Conservation (phyloP, 2,888 invertebrate species). For the Leptopilina syphax region DNA sequence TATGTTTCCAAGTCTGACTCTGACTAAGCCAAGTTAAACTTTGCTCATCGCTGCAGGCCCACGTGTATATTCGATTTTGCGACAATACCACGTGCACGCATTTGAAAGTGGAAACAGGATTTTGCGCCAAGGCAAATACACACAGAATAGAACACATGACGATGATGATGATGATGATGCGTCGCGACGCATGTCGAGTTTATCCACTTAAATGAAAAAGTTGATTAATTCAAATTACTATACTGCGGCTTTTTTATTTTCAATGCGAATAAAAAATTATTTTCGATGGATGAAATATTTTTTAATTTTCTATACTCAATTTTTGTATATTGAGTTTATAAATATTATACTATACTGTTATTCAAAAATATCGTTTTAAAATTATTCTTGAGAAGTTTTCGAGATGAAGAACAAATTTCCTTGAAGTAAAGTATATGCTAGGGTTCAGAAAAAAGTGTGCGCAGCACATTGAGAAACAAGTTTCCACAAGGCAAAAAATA, state of each 20-base stretch:
- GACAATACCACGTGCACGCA: slow-evolving; percentile 44
- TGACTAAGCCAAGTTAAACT: slow-evolving; percentile 35
- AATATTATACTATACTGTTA: too few relatives aligned
- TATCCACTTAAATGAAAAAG: background rate
- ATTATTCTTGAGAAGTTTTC: too few relatives aligned
- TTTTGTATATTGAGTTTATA: background rate
- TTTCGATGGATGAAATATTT: background rate
- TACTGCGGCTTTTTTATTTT: background rate
- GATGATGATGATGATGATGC: slow-evolving; percentile 32
- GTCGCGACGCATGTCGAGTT: slow-evolving; percentile 51
- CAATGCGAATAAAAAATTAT: background rate
- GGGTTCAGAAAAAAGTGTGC: too few relatives aligned
- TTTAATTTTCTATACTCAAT: background rate
- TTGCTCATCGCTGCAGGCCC: slow-evolving; percentile 34
- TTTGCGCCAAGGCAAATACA: slow-evolving; percentile 52
- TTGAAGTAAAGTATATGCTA: too few relatives aligned
- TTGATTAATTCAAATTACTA: slow-evolving; percentile 1
- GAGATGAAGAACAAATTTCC: too few relatives aligned
- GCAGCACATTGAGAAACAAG: too few relatives aligned
- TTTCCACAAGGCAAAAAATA: too few relatives aligned
- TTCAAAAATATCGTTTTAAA: too few relatives aligned
- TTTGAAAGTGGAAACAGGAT: slow-evolving; percentile 53
- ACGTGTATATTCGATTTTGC: slow-evolving; percentile 34
- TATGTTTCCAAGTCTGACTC: slow-evolving; percentile 16
- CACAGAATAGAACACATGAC: slow-evolving; percentile 30